Percentiles rank a stretch among this genome's conserved stretches.
These are phyloP conservation scores for Octopus bimaculoides DNA, from an alignment of 1,140 invertebrate species.

Conservation along the genomic window DNA sequence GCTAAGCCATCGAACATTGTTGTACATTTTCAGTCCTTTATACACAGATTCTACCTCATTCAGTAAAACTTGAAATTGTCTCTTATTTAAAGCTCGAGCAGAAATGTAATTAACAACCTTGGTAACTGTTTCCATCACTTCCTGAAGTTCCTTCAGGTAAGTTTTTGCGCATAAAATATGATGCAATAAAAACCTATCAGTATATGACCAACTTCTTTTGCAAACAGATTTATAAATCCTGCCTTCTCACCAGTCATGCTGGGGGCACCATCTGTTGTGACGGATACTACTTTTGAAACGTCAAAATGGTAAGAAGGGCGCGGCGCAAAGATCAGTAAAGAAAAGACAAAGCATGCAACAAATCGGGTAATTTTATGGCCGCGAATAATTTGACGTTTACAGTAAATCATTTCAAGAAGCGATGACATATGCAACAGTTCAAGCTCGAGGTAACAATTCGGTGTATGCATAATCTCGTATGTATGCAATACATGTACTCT, in stretches of 20 bases:
- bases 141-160: neutral
- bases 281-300: neutral
- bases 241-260: conserved; percentile 6
- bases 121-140: neutral
- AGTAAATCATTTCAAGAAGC: no score
- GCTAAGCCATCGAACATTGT: conserved; percentile 4
- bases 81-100: neutral
- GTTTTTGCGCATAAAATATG: conserved; percentile 4
- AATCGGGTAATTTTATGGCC: no score
- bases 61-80: neutral
- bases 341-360: no score
- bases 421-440: no score
- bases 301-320: neutral
- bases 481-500: no score
- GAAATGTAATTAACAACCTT: neutral
- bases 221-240: conserved; percentile 2
- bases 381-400: no score
- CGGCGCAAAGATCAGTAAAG: no score
- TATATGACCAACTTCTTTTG: neutral
- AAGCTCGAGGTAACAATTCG: no score
- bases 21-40: neutral
- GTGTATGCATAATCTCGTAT: no score
- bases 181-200: conserved; percentile 1
- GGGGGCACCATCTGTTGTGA: neutral
- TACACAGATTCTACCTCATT: neutral